phyloP scores from a whole-genome alignment of 1,140 invertebrate species.

The Physella acuta region DNA sequence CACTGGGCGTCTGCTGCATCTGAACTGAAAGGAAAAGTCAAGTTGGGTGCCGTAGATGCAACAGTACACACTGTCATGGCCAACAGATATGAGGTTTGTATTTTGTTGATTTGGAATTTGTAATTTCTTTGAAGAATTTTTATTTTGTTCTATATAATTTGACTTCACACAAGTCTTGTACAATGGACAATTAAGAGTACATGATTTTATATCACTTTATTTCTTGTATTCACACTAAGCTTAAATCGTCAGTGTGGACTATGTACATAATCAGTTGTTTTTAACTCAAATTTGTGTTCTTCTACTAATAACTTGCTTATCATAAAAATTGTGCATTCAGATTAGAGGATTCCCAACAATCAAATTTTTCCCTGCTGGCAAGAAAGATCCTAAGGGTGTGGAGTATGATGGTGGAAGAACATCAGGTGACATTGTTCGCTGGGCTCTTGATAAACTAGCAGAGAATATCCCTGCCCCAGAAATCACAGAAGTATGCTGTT shows the following conservation, averaged over 20 bases:
- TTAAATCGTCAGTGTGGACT: no score
- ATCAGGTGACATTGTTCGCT: conserved; percentile 83
- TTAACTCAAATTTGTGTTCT: neutral
- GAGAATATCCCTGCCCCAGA: conserved; percentile 89
- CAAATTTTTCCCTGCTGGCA: conserved; percentile 87
- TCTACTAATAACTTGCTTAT: neutral
- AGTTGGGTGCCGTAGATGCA: conserved; percentile 94
- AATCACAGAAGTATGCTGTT: conserved; percentile 69
- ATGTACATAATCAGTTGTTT: no score
- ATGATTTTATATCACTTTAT: neutral
- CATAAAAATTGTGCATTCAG: conserved; percentile 40
- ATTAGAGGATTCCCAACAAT: conserved; percentile 97
- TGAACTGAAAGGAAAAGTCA: conserved; percentile 88
- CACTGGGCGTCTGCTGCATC: conserved; percentile 92
- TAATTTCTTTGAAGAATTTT: no score
- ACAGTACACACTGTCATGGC: conserved; percentile 83
- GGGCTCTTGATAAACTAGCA: conserved; percentile 82
- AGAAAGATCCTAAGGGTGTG: conserved; percentile 75
- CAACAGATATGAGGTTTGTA: conserved; percentile 61
- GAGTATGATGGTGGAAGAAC: conserved; percentile 86
- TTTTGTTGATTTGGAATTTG: conserved; percentile 1
- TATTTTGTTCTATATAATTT: no score
- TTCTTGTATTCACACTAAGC: no score
- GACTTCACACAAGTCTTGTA: no score
- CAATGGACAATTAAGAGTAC: no score